phyloP scores from a whole-genome alignment of 2,113 vertebrate genomes.

The Cinclus mexicanus region DNA sequence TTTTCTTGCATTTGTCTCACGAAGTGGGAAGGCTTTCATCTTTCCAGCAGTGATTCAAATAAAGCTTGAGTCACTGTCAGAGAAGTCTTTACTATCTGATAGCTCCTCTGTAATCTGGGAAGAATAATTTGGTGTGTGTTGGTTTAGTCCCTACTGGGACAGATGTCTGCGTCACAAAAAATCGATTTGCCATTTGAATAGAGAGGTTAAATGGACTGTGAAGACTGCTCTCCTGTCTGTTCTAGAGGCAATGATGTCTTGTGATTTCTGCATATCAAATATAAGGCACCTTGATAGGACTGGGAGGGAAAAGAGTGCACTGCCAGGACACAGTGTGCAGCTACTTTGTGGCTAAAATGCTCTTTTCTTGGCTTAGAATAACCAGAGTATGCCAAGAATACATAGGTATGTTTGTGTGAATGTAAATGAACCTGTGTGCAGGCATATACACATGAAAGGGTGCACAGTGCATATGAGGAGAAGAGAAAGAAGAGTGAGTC shows the following conservation, averaged over 20 bases:
- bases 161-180: constrained; percentile 38
- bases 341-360: not conserved
- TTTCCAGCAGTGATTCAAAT: constrained; percentile 13
- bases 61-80: constrained; percentile 24
- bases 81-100: constrained; percentile 12
- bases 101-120: constrained; percentile 27
- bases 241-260: not conserved
- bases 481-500: not conserved
- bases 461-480: not conserved
- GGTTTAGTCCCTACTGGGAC: constrained; percentile 47
- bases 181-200: constrained; percentile 24
- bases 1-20: not conserved
- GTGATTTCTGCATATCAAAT: constrained; percentile 18
- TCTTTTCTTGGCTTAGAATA: not conserved
- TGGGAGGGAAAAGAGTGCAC: not conserved
- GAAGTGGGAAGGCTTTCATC: not conserved
- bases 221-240: constrained; percentile 44
- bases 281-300: constrained; percentile 1
- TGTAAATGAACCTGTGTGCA: not conserved
- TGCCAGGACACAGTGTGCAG: not conserved
- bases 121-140: constrained; percentile 43
- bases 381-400: not conserved
- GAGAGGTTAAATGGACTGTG: constrained; percentile 57
- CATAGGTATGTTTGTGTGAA: not conserved
- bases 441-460: not conserved